Conservation (phyloP, 1,140 invertebrate genomes). For the Drosophila obscura region DNA sequence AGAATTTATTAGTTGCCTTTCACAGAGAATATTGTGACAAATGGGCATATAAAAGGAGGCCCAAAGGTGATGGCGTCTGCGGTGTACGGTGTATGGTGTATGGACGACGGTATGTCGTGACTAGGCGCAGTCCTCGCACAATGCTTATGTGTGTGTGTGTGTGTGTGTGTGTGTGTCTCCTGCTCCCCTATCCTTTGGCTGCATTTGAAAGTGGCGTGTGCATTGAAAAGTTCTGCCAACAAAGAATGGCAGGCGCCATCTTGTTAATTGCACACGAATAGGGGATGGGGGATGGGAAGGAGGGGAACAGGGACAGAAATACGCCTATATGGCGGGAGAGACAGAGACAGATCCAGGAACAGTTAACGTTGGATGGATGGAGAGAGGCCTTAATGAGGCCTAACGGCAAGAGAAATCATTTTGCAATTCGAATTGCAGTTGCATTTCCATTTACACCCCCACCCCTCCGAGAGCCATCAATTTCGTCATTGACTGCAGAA, state of each 20-base stretch:
- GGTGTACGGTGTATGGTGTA: not conserved
- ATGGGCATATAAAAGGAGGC: constrained; percentile 65
- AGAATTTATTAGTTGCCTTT: constrained; percentile 78
- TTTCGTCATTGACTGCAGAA: no score
- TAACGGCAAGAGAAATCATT: no score
- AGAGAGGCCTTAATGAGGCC: no score
- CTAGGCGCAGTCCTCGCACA: constrained; percentile 27
- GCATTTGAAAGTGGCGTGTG: constrained; percentile 24
- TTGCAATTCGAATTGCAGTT: no score
- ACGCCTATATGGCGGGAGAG: no score
- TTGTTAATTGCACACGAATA: constrained; percentile 59
- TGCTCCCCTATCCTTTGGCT: constrained; percentile 11
- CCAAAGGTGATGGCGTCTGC: constrained; percentile 20
- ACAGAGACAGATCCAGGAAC: no score
- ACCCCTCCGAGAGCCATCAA: no score
- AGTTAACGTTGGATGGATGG: no score
- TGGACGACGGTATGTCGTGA: constrained; percentile 10
- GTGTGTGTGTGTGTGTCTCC: constrained; percentile 13
- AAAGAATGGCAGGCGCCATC: constrained; percentile 52
- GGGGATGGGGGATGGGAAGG: not conserved
- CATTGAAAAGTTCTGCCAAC: constrained; percentile 42
- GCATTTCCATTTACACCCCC: no score
- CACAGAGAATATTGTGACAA: constrained; percentile 76
- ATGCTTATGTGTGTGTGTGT: not conserved
- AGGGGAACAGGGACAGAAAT: not conserved